Evolutionary conservation across 2,888 invertebrate genomes (phyloP), one percentile per base, ranked within the genome.

Genomic region (Sphaeridia pumilis): DNA sequence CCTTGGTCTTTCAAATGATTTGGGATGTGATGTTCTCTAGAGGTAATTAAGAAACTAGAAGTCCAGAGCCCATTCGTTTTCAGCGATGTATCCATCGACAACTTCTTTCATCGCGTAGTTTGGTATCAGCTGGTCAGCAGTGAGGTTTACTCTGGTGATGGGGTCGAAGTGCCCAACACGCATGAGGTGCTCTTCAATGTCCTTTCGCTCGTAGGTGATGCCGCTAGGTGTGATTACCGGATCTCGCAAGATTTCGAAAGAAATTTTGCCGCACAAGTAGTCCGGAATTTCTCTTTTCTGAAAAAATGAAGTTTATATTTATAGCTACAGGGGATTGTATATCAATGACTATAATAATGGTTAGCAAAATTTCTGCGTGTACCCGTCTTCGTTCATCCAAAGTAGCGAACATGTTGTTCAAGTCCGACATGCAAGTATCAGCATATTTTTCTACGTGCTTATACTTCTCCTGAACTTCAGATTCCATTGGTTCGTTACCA

Each of bases 21-120:
- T n/a, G n/a, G n/a, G n/a, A n/a, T n/a, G n/a, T n/a, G n/a, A n/a
- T n/a, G n/a, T n/a, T n/a, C n/a, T n/a, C n/a, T n/a, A n/a, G n/a
- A n/a, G n/a, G n/a, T n/a, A n/a, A n/a, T n/a, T n/a, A n/a, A n/a
- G n/a, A n/a, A n/a, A n/a, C n/a, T 44, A 64, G 47, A 59, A 93
- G 69, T 94, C 92, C 63, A 92, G 77, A 27, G 94, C 93, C 98
- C 97, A 98, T 69, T 95, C 94, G 71, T 98, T 98, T 59, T 95
- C 93, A 63, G 87, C 81, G 36, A 97, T 73, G 73, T 94, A 98
- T 14, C 84, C 80, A 70, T 98, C 97, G 1, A 95, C 87, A 0
- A 98, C 97, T 74, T 98, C 98, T 72, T 98, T 98, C 93, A 98
- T 94, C 1, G 95, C 90, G 70, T 95, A 84, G 76, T 98, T 99